Evolutionary conservation across 2,113 vertebrate species (phyloP).

Genomic region (Silurus asotus): DNA sequence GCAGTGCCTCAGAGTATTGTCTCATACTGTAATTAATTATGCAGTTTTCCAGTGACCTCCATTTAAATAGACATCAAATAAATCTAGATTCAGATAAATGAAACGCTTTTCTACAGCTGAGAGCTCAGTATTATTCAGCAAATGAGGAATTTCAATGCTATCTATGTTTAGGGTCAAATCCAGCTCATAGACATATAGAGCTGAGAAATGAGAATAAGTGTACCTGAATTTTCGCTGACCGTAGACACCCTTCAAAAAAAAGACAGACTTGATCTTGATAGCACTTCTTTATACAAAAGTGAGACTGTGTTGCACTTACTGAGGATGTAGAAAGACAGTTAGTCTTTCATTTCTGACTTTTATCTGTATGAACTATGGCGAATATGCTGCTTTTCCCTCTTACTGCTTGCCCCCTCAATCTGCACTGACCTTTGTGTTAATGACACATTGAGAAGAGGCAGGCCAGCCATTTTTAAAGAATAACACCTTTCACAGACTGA

Average conservation of each 20-base stretch:
- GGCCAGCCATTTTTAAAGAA: slow-evolving; percentile 50
- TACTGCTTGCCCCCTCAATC: slow-evolving; percentile 57
- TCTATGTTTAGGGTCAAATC: slow-evolving; percentile 5
- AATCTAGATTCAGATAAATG: slow-evolving; percentile 31
- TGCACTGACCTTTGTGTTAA: slow-evolving; percentile 72
- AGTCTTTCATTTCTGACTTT: slow-evolving; percentile 54
- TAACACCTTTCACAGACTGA: slow-evolving; percentile 53
- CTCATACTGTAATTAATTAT: slow-evolving; percentile 48
- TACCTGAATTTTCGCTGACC: background rate
- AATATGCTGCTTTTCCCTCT: slow-evolving; percentile 55
- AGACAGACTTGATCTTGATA: background rate
- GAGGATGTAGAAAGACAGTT: slow-evolving; percentile 38
- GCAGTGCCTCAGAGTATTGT: background rate
- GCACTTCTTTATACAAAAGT: slow-evolving; percentile 31
- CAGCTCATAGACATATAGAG: slow-evolving; percentile 7
- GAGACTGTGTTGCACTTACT: slow-evolving; percentile 21
- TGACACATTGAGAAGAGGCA: slow-evolving; percentile 60
- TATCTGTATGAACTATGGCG: slow-evolving; percentile 44
- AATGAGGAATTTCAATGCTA: slow-evolving; percentile 10
- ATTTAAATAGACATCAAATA: slow-evolving; percentile 48
- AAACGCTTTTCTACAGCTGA: slow-evolving; percentile 17
- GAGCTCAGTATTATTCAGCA: slow-evolving; percentile 13
- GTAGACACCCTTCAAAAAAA: background rate
- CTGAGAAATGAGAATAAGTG: slow-evolving; percentile 1
- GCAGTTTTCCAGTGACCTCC: slow-evolving; percentile 37